phyloP scores from a whole-genome alignment of 2,888 invertebrate species.

The Stenotaenia linearis region DNA sequence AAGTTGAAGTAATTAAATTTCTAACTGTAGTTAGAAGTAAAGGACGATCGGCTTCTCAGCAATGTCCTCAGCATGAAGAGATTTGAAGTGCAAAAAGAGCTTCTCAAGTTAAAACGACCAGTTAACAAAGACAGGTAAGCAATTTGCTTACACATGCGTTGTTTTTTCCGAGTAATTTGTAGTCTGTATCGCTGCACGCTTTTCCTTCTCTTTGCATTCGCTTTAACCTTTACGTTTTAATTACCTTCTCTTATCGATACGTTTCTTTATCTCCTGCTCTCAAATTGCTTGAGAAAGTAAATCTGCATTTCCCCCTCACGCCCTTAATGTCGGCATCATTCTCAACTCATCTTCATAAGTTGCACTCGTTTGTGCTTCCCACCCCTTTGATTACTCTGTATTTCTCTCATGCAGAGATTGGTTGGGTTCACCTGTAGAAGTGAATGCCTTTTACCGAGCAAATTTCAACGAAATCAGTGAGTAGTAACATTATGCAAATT shows the following conservation, averaged over 20 bases:
- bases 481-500: constrained; percentile 38
- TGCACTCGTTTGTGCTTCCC: neutral
- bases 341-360: neutral
- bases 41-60: constrained; percentile 71
- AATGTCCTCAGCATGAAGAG: constrained; percentile 70
- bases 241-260: neutral
- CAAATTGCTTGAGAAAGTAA: neutral
- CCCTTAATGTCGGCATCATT: too few relatives aligned
- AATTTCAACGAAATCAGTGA: constrained; percentile 87
- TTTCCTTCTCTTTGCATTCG: neutral
- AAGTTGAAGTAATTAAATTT: neutral
- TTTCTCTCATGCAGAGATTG: constrained; percentile 42
- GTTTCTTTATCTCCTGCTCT: neutral
- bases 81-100: constrained; percentile 68
- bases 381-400: constrained; percentile 24
- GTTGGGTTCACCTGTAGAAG: constrained; percentile 65
- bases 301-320: neutral
- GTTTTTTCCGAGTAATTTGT: neutral
- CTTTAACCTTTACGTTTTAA: neutral
- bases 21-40: constrained; percentile 53
- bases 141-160: neutral
- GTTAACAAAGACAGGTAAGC: constrained; percentile 63
- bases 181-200: neutral
- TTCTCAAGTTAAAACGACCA: constrained; percentile 59
- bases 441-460: constrained; percentile 91